A percentile compares a stretch with the other conserved stretches of the same genome.
Conservation (phyloP, 2,888 invertebrate genomes). For the Idaea biselata region DNA sequence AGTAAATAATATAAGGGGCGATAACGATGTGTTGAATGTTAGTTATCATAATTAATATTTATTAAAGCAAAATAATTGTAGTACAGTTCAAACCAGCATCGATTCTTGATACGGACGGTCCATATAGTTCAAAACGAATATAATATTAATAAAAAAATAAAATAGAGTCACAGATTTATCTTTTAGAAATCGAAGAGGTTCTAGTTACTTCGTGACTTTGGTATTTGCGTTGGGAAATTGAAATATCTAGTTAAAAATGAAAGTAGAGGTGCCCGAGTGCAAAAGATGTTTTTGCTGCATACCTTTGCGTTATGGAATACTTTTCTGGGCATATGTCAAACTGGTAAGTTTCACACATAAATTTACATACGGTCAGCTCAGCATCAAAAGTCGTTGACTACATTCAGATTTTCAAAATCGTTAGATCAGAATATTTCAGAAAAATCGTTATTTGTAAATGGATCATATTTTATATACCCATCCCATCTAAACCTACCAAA, state of each 20-base stretch:
- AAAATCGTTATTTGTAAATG: no score
- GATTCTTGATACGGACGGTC: background rate
- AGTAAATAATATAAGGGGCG: background rate
- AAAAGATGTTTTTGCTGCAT: slow-evolving; percentile 36
- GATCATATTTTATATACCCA: no score
- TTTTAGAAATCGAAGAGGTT: background rate
- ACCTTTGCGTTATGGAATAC: slow-evolving; percentile 33
- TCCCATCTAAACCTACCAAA: no score
- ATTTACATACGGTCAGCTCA: no score
- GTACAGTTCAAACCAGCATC: background rate
- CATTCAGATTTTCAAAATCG: no score
- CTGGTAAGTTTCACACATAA: slow-evolving; percentile 31
- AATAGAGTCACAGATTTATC: background rate
- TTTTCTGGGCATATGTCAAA: slow-evolving; percentile 33
- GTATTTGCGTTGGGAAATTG: background rate
- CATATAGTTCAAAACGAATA: background rate
- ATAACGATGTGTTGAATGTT: no score
- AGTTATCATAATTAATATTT: background rate
- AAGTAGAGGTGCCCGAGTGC: slow-evolving; percentile 27
- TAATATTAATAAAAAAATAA: no score
- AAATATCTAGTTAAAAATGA: slow-evolving; percentile 21
- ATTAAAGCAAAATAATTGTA: background rate
- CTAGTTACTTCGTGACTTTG: background rate
- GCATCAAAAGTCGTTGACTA: no score
- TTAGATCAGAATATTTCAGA: no score